Conservation (phyloP, 2,113 vertebrate species). For the Prinia subflava region DNA sequence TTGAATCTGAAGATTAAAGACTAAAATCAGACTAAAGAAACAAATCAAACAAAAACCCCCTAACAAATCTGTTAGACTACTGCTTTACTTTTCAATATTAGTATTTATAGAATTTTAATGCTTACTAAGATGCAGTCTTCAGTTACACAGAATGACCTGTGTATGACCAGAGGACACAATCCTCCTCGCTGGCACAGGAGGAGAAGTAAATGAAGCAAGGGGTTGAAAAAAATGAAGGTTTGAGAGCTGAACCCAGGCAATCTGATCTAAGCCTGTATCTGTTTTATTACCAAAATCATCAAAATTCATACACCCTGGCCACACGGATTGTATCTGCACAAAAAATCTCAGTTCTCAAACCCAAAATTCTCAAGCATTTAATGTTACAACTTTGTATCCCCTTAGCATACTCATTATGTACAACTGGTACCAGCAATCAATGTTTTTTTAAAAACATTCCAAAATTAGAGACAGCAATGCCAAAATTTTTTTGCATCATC, state of each 20-base stretch:
- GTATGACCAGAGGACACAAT: background rate
- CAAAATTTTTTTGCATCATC: background rate
- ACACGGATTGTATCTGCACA: background rate
- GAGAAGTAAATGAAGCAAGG: background rate
- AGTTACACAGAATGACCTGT: background rate
- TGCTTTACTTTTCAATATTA: background rate
- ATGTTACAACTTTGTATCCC: background rate
- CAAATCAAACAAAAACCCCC: background rate
- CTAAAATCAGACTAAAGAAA: background rate
- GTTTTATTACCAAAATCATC: background rate
- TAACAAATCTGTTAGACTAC: background rate
- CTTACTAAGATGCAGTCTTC: background rate
- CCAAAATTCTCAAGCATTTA: background rate
- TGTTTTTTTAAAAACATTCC: background rate
- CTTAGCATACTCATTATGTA: background rate
- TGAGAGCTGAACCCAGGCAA: background rate
- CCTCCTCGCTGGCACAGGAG: background rate
- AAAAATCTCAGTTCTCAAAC: background rate
- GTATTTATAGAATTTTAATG: background rate
- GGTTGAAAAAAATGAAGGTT: background rate
- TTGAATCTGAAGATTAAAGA: background rate
- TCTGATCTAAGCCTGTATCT: background rate
- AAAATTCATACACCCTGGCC: background rate
- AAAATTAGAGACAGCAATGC: background rate
- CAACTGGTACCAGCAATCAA: background rate